Percentiles rank a stretch among this genome's conserved stretches.
These are phyloP conservation scores for Drosophila fuyamai DNA, from an alignment of 1,140 invertebrate genomes.

Conservation along the genomic window DNA sequence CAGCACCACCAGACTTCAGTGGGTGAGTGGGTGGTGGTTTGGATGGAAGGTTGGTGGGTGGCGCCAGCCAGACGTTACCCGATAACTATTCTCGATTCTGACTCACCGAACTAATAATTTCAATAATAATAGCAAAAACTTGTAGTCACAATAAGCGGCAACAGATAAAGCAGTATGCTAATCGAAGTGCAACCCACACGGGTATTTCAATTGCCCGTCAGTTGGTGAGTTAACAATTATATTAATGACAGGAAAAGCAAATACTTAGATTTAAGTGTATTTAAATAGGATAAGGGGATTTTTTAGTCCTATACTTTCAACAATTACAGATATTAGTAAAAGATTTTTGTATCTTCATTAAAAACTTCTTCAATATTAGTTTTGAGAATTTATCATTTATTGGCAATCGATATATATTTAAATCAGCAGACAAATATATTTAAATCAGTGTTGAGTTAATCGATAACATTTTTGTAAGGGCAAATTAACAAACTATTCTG, in stretches of 20 bases:
- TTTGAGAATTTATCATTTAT: too few species aligned
- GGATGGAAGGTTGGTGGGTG: slow-evolving; percentile 9
- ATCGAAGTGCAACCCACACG: slow-evolving; percentile 21
- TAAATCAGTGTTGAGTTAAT: too few species aligned
- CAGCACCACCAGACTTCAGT: slow-evolving; percentile 10
- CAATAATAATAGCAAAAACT: slow-evolving; percentile 13
- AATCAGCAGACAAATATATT: too few species aligned
- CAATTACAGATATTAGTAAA: too few species aligned
- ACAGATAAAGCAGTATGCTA: slow-evolving; percentile 35
- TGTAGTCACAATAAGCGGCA: slow-evolving; percentile 22
- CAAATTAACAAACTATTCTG: too few species aligned
- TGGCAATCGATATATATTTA: too few species aligned
- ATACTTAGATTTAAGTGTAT: not conserved
- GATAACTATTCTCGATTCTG: slow-evolving; percentile 32
- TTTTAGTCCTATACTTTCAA: too few species aligned
- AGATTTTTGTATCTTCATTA: too few species aligned
- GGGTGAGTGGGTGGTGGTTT: slow-evolving; percentile 9
- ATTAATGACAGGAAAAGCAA: slow-evolving; percentile 39
- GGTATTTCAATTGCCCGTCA: slow-evolving; percentile 4
- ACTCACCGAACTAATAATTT: slow-evolving; percentile 13
- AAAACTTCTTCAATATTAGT: too few species aligned
- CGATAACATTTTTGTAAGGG: too few species aligned
- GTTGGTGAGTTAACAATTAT: slow-evolving; percentile 22
- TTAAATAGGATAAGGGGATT: too few species aligned
- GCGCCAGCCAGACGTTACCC: slow-evolving; percentile 14